phyloP scores from a whole-genome alignment of 2,113 vertebrate genomes.

The Mungos mungo region DNA sequence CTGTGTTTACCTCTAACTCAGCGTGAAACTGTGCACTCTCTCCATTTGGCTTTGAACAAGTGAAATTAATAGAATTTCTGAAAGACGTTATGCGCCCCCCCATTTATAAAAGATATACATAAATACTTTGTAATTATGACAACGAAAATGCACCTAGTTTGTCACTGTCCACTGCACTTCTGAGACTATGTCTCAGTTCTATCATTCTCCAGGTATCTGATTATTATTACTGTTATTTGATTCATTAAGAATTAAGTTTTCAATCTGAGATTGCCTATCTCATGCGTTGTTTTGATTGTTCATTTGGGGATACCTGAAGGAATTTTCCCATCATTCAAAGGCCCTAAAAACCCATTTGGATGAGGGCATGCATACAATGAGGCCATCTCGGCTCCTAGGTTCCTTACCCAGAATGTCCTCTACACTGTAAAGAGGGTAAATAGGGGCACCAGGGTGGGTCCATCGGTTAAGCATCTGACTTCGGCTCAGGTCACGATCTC shows the following conservation, averaged over 20 bases:
- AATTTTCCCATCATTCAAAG: not conserved
- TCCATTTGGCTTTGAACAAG: not conserved
- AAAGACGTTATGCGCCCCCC: not conserved
- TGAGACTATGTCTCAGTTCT: not conserved
- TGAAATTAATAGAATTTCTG: not conserved
- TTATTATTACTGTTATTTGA: not conserved
- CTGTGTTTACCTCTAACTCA: not conserved
- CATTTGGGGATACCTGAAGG: not conserved
- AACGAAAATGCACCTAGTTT: not conserved
- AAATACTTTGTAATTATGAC: not conserved
- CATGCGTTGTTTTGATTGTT: not conserved
- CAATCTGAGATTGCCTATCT: not conserved
- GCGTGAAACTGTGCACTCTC: not conserved
- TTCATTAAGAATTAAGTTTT: not conserved
- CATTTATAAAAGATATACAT: not conserved
- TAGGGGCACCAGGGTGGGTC: no score
- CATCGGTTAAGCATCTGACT: no score
- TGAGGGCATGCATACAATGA: not conserved
- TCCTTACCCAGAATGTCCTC: not conserved
- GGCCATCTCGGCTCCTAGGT: not conserved
- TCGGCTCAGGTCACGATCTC: no score
- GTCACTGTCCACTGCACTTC: not conserved
- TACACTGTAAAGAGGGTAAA: not conserved
- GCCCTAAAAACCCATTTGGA: not conserved
- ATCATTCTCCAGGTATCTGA: not conserved